Conservation (phyloP, 2,113 vertebrate genomes). For the Neodontobutis hainanensis region DNA sequence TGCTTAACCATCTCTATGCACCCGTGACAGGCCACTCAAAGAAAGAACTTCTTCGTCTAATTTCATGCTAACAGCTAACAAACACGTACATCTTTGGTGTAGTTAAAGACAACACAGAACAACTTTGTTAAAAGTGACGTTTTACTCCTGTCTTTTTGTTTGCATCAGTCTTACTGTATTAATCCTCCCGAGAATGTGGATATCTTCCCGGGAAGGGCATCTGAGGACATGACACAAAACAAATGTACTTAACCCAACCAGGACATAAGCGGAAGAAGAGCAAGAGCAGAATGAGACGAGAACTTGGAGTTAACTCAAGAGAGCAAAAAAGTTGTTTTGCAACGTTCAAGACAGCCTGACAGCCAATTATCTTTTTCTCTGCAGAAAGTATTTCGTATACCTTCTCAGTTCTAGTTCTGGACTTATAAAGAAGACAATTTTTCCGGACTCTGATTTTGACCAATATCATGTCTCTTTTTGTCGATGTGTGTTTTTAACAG, state of each 20-base stretch:
- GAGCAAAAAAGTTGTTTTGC: constrained; percentile 21
- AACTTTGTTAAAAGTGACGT: constrained; percentile 33
- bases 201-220: neutral
- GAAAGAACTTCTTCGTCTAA: constrained; percentile 44
- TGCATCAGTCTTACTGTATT: constrained; percentile 18
- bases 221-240: neutral
- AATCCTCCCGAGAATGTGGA: constrained; percentile 15
- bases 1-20: constrained; percentile 26
- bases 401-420: constrained; percentile 37
- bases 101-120: constrained; percentile 27
- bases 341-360: constrained; percentile 53
- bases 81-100: neutral
- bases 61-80: constrained; percentile 32
- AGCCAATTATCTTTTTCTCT: constrained; percentile 64
- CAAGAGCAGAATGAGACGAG: constrained; percentile 12
- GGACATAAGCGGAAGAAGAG: too few species aligned
- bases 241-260: constrained; percentile 15
- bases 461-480: constrained; percentile 42
- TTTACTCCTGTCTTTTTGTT: constrained; percentile 10
- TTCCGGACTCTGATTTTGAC: constrained; percentile 59
- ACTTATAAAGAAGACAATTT: constrained; percentile 51
- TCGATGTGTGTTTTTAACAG: constrained; percentile 52
- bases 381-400: constrained; percentile 41
- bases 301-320: constrained; percentile 41
- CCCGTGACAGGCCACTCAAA: constrained; percentile 32